phyloP scores from a whole-genome alignment of 2,888 invertebrate genomes.

The Agonopterix heracliana region DNA sequence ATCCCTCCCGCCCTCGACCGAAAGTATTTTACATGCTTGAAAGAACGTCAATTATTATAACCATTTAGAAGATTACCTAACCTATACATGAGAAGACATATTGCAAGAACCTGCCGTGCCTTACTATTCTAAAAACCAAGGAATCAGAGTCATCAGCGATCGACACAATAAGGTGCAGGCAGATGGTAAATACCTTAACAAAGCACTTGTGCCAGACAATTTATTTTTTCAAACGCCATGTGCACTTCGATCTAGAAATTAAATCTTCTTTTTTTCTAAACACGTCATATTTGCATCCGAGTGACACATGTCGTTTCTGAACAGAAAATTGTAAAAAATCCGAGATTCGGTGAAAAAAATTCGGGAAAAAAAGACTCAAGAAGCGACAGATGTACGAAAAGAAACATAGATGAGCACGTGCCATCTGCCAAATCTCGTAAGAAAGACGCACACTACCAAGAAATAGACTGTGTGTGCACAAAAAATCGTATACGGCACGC shows the following conservation, averaged over 20 bases:
- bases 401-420: conserved; percentile 63
- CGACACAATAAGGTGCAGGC: conserved; percentile 47
- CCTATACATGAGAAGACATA: no score
- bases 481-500: conserved; percentile 46
- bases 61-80: no score
- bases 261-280: conserved; percentile 44
- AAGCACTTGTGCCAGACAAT: conserved; percentile 64
- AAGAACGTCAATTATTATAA: no score
- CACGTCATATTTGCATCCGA: conserved; percentile 68
- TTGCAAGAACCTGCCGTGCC: no score
- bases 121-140: no score
- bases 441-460: conserved; percentile 47
- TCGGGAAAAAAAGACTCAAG: conserved; percentile 48
- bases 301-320: conserved; percentile 58
- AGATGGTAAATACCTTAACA: conserved; percentile 53
- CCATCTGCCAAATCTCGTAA: conserved; percentile 74
- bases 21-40: no score
- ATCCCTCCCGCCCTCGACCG: no score
- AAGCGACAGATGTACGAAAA: conserved; percentile 69
- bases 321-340: conserved; percentile 37
- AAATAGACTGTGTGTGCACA: conserved; percentile 36
- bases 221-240: conserved; percentile 65
- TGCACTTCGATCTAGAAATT: conserved; percentile 51
- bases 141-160: no score
- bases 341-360: conserved; percentile 41